Conservation (phyloP, 2,113 vertebrate species). For the Nettapus auritus region DNA sequence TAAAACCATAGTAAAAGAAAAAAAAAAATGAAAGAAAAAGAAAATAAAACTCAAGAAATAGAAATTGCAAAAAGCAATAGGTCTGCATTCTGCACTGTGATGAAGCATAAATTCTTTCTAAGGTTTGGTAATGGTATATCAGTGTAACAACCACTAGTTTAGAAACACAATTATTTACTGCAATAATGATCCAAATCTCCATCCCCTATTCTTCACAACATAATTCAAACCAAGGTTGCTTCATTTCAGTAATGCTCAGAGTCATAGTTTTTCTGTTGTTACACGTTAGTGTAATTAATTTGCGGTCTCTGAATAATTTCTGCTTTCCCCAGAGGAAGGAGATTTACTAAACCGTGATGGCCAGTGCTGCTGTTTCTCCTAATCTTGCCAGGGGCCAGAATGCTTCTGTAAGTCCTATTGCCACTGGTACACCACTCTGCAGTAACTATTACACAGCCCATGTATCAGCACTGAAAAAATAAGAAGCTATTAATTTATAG, state of each 20-base stretch:
- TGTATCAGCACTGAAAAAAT: background rate
- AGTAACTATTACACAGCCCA: background rate
- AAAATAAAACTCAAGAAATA: background rate
- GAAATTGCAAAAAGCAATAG: background rate
- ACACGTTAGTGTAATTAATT: background rate
- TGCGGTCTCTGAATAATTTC: conserved; percentile 21
- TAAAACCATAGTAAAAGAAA: background rate
- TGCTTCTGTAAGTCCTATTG: background rate
- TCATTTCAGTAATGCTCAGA: background rate
- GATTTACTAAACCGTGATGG: background rate
- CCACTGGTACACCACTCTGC: background rate
- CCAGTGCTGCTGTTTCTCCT: background rate
- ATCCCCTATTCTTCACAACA: background rate
- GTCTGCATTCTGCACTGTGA: background rate
- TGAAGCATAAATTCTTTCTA: background rate
- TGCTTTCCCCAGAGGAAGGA: background rate
- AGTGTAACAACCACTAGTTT: background rate
- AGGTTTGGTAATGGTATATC: background rate
- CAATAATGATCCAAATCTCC: background rate
- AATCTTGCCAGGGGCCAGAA: conserved; percentile 6
- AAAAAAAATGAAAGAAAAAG: background rate
- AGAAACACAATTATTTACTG: background rate
- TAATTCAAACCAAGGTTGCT: background rate
- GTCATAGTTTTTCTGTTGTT: background rate
- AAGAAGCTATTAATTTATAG: background rate